Conservation (phyloP, 1,140 invertebrate genomes). For the Calycopis cecrops region DNA sequence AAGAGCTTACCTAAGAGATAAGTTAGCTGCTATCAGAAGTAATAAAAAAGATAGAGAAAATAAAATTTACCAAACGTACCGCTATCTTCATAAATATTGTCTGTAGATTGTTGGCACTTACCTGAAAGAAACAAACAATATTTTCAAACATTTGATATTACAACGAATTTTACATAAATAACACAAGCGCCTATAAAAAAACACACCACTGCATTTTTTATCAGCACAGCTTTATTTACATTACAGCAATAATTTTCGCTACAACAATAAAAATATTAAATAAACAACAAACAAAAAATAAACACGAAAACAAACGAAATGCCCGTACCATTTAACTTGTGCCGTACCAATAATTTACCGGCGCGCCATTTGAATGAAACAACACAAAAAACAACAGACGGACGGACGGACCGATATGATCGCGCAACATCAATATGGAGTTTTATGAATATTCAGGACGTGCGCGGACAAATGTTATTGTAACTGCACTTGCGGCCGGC, state of each 20-base stretch:
- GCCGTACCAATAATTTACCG: not conserved
- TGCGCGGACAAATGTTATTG: not conserved
- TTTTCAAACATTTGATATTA: not conserved
- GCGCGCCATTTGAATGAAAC: slow-evolving; percentile 3
- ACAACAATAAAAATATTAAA: too few species aligned
- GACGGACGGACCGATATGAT: not conserved
- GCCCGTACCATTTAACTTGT: too few species aligned
- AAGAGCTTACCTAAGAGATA: too few species aligned
- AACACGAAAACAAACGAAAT: too few species aligned
- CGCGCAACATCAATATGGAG: not conserved
- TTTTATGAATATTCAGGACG: not conserved
- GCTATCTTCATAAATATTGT: too few species aligned
- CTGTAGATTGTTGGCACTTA: not conserved
- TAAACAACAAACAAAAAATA: too few species aligned
- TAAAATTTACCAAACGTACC: not conserved
- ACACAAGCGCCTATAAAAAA: not conserved
- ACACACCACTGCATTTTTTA: not conserved
- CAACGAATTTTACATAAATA: too few species aligned
- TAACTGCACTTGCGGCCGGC: too few species aligned
- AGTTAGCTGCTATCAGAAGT: too few species aligned
- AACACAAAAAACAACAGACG: not conserved
- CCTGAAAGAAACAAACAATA: slow-evolving; percentile 3
- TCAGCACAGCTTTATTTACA: too few species aligned
- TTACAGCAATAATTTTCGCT: too few species aligned
- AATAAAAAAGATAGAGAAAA: too few species aligned